Conservation (phyloP, 2,113 vertebrate species). For the Oophaga pumilio region DNA sequence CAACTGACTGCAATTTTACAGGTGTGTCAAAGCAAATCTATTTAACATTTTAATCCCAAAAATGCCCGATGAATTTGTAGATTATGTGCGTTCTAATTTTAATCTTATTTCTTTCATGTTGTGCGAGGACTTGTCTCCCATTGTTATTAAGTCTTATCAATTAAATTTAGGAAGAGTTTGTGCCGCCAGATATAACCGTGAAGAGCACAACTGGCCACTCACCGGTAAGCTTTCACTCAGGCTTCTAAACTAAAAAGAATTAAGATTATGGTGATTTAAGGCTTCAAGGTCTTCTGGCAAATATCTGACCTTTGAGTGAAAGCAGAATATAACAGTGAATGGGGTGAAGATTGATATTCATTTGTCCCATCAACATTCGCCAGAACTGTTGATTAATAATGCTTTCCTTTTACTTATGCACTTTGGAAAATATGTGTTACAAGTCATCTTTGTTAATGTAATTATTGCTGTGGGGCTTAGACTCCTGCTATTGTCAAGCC, state of each 20-base stretch:
- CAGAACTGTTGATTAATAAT: conserved; percentile 35
- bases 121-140: background rate
- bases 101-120: conserved; percentile 4
- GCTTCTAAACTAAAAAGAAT: background rate
- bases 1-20: background rate
- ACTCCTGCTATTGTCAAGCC: conserved; percentile 14
- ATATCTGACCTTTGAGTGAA: conserved; percentile 6
- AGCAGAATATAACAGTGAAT: conserved; percentile 27
- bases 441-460: conserved; percentile 38
- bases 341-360: conserved; percentile 44
- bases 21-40: background rate
- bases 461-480: conserved; percentile 32
- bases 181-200: background rate
- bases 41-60: background rate
- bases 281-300: background rate
- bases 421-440: conserved; percentile 39
- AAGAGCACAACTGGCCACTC: background rate
- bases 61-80: background rate
- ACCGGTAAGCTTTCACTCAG: background rate
- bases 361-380: conserved; percentile 24
- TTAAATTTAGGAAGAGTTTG: background rate
- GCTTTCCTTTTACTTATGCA: conserved; percentile 37
- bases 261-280: conserved; percentile 18
- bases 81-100: background rate
- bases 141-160: background rate